Base-by-base conservation (phyloP, 2,113 vertebrate genomes). In the Ploceus nigricollis region DNA sequence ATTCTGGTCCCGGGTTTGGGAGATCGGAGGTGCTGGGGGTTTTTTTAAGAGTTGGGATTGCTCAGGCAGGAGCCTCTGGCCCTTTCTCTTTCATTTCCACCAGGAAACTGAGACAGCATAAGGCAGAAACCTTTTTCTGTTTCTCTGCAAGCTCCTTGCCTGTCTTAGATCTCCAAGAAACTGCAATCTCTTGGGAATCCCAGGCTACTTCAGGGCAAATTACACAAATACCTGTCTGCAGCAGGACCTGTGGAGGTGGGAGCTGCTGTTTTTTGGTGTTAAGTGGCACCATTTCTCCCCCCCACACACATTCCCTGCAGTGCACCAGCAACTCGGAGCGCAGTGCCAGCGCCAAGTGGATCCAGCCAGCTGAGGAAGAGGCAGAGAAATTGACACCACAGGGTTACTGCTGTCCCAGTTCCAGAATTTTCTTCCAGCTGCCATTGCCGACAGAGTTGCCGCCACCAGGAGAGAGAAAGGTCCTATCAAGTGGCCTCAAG, bases 301-400 rank as follows among this genome's bases (percentile, higher is more conserved):
- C 25, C 1, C 8, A 17, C 15, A 5, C 15, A 57, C 31, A 31
- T 16, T 57, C 42, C 35, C 51, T 35, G 51, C 25, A 17, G 30
- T 0, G 0, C 42, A 65, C 23, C 42, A 75, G 35, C 30, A 40
- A n/a, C 15, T 23, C 1, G 0, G 20, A 40, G 13, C 5, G 30
- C 10, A 24, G 30, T 3, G 42, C 70, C n/a, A 56, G 60, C 0
- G 0, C 42, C 20, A 16, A 35, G 24, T 8, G 50, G 10, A 13
- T 30, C 35, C 30, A 30, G 24, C 30, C 24, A 48, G 16, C 13
- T 11, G 44, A 35, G 31, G 31, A 35, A 35, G 44, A 58, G 44
- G 61, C 51, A 50, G 31, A 35, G 35, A 17, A 65, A 66, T 7
- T 21, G 16, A 6, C 70, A 35, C 12, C 0, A 1, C 31, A 50